Conservation (phyloP, 2,113 vertebrate genomes). For the Clinocottus analis region DNA sequence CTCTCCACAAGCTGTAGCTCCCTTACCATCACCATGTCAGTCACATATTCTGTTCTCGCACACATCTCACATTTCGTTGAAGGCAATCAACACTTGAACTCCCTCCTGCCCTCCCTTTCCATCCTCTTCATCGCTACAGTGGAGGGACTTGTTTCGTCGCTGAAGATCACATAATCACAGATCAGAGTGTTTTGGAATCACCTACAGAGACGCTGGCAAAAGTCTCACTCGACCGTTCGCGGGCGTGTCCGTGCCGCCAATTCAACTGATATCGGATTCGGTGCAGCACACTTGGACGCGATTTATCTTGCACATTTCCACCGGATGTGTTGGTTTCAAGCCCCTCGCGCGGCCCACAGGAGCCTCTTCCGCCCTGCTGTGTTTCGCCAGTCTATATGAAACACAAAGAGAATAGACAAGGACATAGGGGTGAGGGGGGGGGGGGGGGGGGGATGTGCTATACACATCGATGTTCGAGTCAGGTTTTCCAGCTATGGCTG, state of each 20-base stretch:
- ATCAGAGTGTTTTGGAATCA: background rate
- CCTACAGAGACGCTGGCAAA: background rate
- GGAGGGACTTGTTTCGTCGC: constrained; percentile 2
- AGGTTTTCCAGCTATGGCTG: constrained; percentile 52
- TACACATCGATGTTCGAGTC: constrained; percentile 54
- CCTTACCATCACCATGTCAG: background rate
- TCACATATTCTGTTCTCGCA: constrained; percentile 9
- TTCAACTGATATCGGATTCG: background rate
- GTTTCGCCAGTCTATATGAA: constrained; percentile 33
- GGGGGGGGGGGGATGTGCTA: constrained; percentile 31
- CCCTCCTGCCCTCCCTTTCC: background rate
- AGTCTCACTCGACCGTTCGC: background rate
- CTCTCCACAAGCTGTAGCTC: background rate
- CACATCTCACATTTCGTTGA: constrained; percentile 5
- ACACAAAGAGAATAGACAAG: constrained; percentile 72
- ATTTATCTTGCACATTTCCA: constrained; percentile 8
- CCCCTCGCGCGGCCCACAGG: constrained; percentile 13
- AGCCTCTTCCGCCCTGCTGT: constrained; percentile 27
- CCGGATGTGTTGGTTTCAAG: constrained; percentile 23
- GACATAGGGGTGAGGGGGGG: background rate
- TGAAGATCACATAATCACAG: constrained; percentile 1
- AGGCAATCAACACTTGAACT: constrained; percentile 37
- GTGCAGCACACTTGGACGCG: background rate
- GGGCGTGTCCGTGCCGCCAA: background rate
- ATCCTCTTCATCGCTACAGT: background rate